Conservation (phyloP, 2,113 vertebrate species). For the Bos taurus region ARS-UCD2.0 NC_037339.1:49897001-49897500, state of each 20-base stretch:
- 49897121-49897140: neutral
- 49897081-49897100: neutral
- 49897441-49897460: constrained; percentile 1
- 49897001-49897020: neutral
- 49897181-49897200: neutral
- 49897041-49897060: neutral
- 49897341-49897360: neutral
- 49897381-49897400: neutral
- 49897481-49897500: neutral
- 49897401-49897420: neutral
- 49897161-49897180: neutral
- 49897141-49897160: neutral
- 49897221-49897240: neutral
- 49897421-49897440: neutral
- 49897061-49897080: constrained; percentile 1
- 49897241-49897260: neutral
- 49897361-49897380: neutral
- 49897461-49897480: neutral
- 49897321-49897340: neutral
- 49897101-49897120: neutral
- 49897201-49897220: neutral
- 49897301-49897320: neutral
- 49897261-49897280: neutral
- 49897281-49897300: neutral
- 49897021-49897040: neutral